A percentile compares a stretch with the other conserved stretches of the same genome.
These are phyloP conservation scores for Alethe castanea DNA, from an alignment of 2,113 vertebrate genomes.

Conservation along the genomic window DNA sequence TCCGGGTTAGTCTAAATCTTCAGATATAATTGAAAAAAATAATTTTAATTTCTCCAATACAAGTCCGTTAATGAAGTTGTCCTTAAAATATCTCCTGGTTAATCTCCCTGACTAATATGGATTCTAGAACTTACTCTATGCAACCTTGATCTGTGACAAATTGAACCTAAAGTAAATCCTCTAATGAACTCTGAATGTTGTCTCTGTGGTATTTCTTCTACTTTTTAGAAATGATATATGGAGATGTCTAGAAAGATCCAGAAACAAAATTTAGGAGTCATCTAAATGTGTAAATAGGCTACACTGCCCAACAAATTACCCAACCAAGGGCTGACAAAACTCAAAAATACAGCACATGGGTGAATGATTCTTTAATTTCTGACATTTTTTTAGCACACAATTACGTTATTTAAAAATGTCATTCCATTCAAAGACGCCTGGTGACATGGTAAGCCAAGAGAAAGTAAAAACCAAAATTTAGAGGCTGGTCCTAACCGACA, in stretches of 20 bases:
- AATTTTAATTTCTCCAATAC: not conserved
- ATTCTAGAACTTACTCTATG: not conserved
- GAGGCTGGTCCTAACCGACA: rapidly evolving
- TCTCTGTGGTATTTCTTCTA: not conserved
- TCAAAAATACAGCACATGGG: not conserved
- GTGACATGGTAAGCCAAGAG: not conserved
- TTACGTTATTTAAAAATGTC: not conserved
- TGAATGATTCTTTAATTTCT: not conserved
- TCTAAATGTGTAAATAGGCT: not conserved
- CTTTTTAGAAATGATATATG: not conserved
- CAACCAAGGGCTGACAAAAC: not conserved
- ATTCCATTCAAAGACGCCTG: not conserved
- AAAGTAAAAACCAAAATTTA: not conserved
- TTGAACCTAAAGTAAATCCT: not conserved
- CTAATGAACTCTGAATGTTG: not conserved
- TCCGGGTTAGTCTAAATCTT: not conserved
- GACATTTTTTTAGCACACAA: not conserved
- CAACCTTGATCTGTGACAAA: not conserved
- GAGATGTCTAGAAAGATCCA: not conserved
- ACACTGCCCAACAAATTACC: not conserved
- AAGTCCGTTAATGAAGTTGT: not conserved
- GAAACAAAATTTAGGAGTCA: not conserved
- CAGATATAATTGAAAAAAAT: not conserved
- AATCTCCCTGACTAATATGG: not conserved
- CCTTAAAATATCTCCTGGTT: not conserved